Conservation (phyloP, 2,797 vertebrate genomes). For the Nasua narica region DNA sequence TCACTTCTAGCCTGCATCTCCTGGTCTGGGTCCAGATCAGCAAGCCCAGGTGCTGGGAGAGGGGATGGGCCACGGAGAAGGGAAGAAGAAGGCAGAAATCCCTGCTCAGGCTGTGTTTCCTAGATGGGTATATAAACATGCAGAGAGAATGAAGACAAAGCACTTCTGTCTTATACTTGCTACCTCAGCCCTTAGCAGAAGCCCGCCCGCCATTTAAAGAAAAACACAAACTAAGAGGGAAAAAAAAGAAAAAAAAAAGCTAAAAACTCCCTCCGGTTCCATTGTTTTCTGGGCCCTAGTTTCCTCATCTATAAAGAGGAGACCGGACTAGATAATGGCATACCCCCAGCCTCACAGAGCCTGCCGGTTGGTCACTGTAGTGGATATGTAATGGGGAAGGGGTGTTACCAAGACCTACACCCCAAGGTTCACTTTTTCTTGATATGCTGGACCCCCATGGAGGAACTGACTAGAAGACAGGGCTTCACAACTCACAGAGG, state of each 20-base stretch:
- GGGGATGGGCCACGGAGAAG: slow-evolving; percentile 52
- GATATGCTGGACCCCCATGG: background rate
- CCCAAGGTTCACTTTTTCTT: background rate
- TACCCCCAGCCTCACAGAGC: background rate
- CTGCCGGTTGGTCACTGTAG: background rate
- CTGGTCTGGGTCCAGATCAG: slow-evolving; percentile 65
- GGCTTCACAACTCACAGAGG: background rate
- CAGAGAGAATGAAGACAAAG: slow-evolving; percentile 51
- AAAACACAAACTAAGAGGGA: background rate
- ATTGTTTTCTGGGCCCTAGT: background rate
- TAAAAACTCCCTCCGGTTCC: background rate
- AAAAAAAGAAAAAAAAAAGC: background rate
- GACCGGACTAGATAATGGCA: background rate
- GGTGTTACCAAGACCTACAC: background rate
- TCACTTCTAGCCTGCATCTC: slow-evolving; percentile 63
- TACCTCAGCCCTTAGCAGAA: slow-evolving; percentile 12
- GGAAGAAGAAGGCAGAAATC: slow-evolving; percentile 66
- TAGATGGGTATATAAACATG: slow-evolving; percentile 71
- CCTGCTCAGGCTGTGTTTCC: slow-evolving; percentile 74
- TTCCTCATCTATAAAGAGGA: background rate
- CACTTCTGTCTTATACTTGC: background rate
- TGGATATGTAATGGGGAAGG: background rate
- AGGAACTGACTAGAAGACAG: background rate
- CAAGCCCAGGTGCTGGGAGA: slow-evolving; percentile 23
- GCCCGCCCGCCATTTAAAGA: slow-evolving; percentile 32